phyloP scores from a whole-genome alignment of 2,888 invertebrate species.

The Serripes groenlandicus region DNA sequence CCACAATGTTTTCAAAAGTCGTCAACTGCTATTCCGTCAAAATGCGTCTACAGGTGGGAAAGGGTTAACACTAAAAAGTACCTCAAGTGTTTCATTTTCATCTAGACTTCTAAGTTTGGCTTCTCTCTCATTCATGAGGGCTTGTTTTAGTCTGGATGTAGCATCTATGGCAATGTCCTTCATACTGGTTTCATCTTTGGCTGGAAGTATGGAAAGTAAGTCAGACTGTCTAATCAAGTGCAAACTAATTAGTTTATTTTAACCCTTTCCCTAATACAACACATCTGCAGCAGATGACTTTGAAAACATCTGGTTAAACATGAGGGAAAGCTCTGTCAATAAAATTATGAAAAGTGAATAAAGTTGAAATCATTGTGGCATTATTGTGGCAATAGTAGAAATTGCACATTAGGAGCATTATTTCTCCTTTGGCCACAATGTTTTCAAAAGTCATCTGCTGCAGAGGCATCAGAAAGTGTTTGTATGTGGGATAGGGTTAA shows the following conservation, averaged over 20 bases:
- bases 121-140: slow-evolving; percentile 80
- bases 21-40: too few relatives aligned
- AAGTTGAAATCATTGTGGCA: too few relatives aligned
- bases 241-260: too few relatives aligned
- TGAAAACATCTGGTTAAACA: too few relatives aligned
- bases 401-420: not conserved
- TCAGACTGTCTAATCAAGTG: too few relatives aligned
- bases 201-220: too few relatives aligned
- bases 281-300: too few relatives aligned
- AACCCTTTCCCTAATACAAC: too few relatives aligned
- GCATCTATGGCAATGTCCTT: slow-evolving; percentile 81
- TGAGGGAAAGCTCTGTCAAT: too few relatives aligned
- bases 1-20: too few relatives aligned
- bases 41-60: not conserved
- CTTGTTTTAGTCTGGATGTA: slow-evolving; percentile 78
- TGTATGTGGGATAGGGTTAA: too few relatives aligned
- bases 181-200: slow-evolving; percentile 76
- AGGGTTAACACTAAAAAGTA: slow-evolving; percentile 24
- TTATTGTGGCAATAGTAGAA: not conserved
- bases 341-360: too few relatives aligned
- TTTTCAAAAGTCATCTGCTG: not conserved
- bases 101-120: slow-evolving; percentile 77
- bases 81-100: slow-evolving; percentile 76
- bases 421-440: not conserved
- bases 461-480: not conserved